Conservation (phyloP, 2,888 invertebrate genomes). For the Ophion slaviceki region DNA sequence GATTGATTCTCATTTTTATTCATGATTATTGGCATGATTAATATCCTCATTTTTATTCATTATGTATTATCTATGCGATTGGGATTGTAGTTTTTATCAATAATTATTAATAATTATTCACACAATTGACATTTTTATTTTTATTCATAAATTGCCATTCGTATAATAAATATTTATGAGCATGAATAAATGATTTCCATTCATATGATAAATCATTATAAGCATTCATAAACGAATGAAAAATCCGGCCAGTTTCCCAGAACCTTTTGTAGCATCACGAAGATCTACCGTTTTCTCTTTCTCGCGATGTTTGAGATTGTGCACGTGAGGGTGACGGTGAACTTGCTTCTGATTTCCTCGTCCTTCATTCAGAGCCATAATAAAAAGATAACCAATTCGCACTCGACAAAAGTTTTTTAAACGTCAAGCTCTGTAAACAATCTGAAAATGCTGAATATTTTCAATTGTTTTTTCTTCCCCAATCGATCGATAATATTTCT, state of each 20-base stretch:
- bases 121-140: neutral
- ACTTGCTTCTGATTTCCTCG: slow-evolving; percentile 20
- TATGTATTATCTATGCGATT: no score
- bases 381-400: neutral
- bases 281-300: slow-evolving; percentile 34
- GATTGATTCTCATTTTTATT: no score
- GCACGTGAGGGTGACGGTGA: slow-evolving; percentile 45
- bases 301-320: slow-evolving; percentile 32
- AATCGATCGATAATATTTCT: neutral
- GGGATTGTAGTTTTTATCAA: no score
- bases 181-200: no score
- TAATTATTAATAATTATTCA: no score
- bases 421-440: neutral
- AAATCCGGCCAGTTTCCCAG: no score
- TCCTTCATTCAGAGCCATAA: slow-evolving; percentile 43
- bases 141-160: neutral
- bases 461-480: neutral
- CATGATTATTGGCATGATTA: no score
- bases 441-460: neutral
- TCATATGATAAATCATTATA: no score
- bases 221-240: no score
- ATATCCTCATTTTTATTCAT: no score
- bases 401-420: neutral
- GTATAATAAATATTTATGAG: no score
- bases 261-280: slow-evolving; percentile 15